These are phyloP conservation scores for Drosophila falleni DNA, from an alignment of 2,888 invertebrate genomes.

Conservation along the genomic window DNA sequence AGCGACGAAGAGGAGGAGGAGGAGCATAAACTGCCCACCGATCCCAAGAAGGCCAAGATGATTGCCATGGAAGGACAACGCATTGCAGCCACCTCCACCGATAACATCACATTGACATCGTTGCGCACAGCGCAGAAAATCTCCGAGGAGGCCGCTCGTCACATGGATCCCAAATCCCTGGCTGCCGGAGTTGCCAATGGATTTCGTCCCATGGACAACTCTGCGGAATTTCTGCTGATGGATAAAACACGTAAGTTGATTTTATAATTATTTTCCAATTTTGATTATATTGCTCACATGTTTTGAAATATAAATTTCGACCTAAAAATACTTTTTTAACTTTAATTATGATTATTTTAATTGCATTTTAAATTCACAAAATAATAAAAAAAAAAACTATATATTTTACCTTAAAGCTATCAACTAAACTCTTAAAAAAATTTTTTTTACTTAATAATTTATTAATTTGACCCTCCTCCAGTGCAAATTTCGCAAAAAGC, in stretches of 20 bases:
- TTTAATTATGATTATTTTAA: too few species aligned
- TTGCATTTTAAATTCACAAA: too few species aligned
- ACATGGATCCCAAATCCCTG: constrained; percentile 73
- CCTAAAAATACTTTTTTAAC: too few species aligned
- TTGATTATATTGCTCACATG: too few species aligned
- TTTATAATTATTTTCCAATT: too few species aligned
- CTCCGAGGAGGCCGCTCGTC: constrained; percentile 72
- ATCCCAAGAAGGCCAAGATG: constrained; percentile 85
- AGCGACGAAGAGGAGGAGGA: constrained; percentile 96
- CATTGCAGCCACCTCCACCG: constrained; percentile 17
- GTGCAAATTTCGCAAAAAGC: too few species aligned
- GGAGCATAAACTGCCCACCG: constrained; percentile 80
- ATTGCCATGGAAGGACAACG: constrained; percentile 42
- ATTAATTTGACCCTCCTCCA: too few species aligned
- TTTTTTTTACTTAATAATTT: too few species aligned
- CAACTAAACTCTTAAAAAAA: too few species aligned
- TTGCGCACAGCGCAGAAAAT: constrained; percentile 70
- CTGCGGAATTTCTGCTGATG: constrained; percentile 81
- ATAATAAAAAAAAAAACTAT: too few species aligned
- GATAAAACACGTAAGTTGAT: constrained; percentile 81
- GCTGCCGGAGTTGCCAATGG: constrained; percentile 51
- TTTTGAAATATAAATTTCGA: too few species aligned
- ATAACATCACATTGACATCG: constrained; percentile 66
- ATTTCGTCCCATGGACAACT: constrained; percentile 77
- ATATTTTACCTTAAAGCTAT: too few species aligned